Conservation (phyloP, 2,888 invertebrate genomes). For the Blomia tropicalis region DNA sequence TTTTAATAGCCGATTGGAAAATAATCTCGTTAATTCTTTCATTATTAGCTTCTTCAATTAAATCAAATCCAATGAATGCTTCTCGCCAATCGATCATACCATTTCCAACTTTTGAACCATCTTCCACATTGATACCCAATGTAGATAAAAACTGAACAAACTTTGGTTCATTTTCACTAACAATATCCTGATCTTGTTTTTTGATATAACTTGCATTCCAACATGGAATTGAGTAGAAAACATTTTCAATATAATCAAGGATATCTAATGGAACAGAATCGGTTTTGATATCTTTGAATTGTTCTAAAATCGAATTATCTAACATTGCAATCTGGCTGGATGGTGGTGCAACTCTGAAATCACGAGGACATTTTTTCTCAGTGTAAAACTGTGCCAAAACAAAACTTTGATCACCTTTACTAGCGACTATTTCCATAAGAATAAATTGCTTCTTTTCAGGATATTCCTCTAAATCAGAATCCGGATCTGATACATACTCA, state of each 20-base stretch:
- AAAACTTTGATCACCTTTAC: slow-evolving; percentile 60
- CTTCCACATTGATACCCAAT: background rate
- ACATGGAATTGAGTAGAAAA: slow-evolving; percentile 68
- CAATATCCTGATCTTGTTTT: background rate
- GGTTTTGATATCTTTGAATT: slow-evolving; percentile 24
- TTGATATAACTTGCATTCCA: slow-evolving; percentile 47
- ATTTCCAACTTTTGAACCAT: background rate
- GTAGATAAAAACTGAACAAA: background rate
- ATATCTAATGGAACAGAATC: slow-evolving; percentile 50
- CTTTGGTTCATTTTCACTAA: background rate
- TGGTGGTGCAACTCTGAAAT: background rate
- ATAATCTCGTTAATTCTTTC: slow-evolving; percentile 32
- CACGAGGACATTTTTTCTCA: background rate
- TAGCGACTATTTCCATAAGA: slow-evolving; percentile 12
- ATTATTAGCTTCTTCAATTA: slow-evolving; percentile 54
- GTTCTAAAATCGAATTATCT: slow-evolving; percentile 26
- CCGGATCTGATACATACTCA: slow-evolving; percentile 22
- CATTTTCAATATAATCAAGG: slow-evolving; percentile 59
- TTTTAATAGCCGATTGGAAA: background rate
- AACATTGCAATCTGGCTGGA: slow-evolving; percentile 7
- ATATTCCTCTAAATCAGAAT: slow-evolving; percentile 18
- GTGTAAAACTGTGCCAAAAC: slow-evolving; percentile 42
- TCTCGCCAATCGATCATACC: slow-evolving; percentile 56
- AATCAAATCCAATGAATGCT: slow-evolving; percentile 47
- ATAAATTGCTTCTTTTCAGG: slow-evolving; percentile 3